These are phyloP conservation scores for Chironomus tepperi DNA, from an alignment of 1,140 invertebrate species.

Conservation along the genomic window DNA sequence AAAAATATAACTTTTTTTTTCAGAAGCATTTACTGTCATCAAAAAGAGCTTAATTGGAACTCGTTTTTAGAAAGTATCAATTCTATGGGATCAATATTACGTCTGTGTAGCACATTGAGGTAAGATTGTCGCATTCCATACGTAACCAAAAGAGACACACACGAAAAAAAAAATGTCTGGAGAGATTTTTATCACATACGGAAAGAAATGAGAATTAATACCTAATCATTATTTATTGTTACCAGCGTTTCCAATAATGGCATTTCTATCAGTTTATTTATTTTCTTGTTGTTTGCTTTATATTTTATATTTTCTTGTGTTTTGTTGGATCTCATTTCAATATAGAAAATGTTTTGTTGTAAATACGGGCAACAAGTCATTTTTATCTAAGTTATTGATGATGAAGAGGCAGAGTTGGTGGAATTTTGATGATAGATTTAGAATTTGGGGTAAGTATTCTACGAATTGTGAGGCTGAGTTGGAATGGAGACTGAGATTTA, in stretches of 20 bases:
- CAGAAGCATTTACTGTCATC: conserved; percentile 19
- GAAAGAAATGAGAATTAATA: not conserved
- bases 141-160: no score
- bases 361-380: not conserved
- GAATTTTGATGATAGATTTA: no score
- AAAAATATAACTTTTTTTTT: not conserved
- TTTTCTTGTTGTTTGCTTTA: conserved; percentile 18
- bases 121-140: not conserved
- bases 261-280: conserved; percentile 17
- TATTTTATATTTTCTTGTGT: not conserved
- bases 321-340: not conserved
- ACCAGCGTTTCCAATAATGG: conserved; percentile 5
- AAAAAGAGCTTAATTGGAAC: conserved; percentile 16
- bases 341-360: not conserved
- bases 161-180: no score
- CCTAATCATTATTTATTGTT: conserved; percentile 23
- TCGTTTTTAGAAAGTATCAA: conserved; percentile 4
- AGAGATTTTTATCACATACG: not conserved
- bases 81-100: not conserved
- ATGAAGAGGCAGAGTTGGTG: no score
- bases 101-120: not conserved
- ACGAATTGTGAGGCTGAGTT: no score
- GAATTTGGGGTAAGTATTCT: no score
- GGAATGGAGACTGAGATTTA: no score
- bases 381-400: not conserved